Evolutionary conservation across 2,888 invertebrate species (phyloP), one percentile per base, ranked within the genome.

Genomic region (Panopea generosa): DNA sequence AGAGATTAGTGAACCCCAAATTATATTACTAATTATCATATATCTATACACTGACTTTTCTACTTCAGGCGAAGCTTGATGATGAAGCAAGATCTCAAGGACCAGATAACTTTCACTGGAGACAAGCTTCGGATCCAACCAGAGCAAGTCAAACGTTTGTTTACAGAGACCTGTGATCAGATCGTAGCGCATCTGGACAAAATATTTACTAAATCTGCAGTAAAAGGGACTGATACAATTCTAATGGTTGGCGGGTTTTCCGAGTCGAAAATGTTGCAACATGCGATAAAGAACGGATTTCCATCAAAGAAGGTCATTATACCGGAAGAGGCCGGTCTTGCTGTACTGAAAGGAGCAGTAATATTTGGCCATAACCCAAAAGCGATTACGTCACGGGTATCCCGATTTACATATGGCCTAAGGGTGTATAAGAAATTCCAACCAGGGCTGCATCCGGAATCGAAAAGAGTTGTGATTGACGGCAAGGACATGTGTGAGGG

Each of bases 371-470:
- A 84, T n/a, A 68, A 80, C 52, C 78, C 78, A n/a, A 27, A 20
- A 3, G 73, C 63, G 7, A 80, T 84, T 20, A 22, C 68, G 1
- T 73, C 69, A 16, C 62, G 84, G 22, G 72, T 59, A 18, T 53
- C 74, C 14, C 73, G 71, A 45, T 76, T 50, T 57, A 78, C 82
- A 0, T 84, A 84, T 20, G 84, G 84, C 1, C 69, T 84, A 6
- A 33, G 56, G 40, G 56, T 56, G 38, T 57, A 50, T 1, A 29
- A 60, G 20, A 53, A 50, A 16, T 80, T 82, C 29, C 40, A 53
- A 18, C 26, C 33, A 3, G 70, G 69, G 2, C 63, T 62, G 20
- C 72, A 73, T n/a, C n/a, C 16, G 6, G 4, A 4, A 4, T 3
- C n/a, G 6, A 16, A 20, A 20, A 18, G 16, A 20, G 6, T 33